phyloP scores from a whole-genome alignment of 2,888 invertebrate genomes.

The Callimorpha dominula region DNA sequence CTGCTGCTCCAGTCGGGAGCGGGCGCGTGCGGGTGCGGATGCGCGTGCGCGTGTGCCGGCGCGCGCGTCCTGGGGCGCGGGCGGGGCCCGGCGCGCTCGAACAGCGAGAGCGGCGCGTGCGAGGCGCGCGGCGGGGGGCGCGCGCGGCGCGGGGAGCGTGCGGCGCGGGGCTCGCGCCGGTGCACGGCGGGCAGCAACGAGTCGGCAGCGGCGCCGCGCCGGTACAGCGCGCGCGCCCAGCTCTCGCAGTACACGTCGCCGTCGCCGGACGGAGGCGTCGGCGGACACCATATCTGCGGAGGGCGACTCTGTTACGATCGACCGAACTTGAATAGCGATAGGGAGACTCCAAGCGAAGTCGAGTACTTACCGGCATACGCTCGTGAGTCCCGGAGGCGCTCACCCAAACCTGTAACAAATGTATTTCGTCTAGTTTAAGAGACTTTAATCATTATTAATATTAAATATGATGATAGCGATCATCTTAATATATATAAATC shows the following conservation, averaged over 20 bases:
- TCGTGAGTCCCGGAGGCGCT: constrained; percentile 89
- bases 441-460: neutral
- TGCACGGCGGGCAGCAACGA: constrained; percentile 89
- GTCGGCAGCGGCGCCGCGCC: constrained; percentile 91
- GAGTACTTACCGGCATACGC: constrained; percentile 93
- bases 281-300: constrained; percentile 97
- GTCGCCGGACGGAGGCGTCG: constrained; percentile 97
- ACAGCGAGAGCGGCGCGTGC: constrained; percentile 90
- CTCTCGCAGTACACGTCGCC: constrained; percentile 96
- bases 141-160: constrained; percentile 85
- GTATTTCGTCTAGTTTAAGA: too few relatives aligned
- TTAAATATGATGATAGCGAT: neutral
- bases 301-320: neutral
- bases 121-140: constrained; percentile 89
- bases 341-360: neutral
- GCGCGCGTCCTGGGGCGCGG: constrained; percentile 88
- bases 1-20: constrained; percentile 96
- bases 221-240: constrained; percentile 94
- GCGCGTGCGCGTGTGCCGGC: constrained; percentile 88
- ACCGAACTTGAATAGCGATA: neutral
- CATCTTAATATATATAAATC: too few relatives aligned
- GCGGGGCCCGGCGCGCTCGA: constrained; percentile 86
- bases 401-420: constrained; percentile 91
- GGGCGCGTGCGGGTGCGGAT: constrained; percentile 88
- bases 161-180: constrained; percentile 88